Conservation (phyloP, 2,888 invertebrate genomes). For the Drosophila neonasuta region DNA sequence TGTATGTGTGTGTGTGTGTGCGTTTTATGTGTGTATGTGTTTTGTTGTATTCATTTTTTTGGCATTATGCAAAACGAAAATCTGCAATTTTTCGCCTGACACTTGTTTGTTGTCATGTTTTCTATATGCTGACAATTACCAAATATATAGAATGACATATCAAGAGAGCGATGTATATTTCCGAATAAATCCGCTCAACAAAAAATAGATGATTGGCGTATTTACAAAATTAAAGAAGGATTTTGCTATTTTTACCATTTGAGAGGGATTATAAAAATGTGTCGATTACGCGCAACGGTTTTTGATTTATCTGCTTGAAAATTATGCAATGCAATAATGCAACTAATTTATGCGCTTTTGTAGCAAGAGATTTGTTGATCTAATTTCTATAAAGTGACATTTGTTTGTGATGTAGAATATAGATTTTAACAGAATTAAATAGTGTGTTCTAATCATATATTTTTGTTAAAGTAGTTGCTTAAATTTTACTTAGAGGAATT, state of each 20-base stretch:
- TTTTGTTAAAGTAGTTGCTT: too few species aligned
- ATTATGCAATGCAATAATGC: neutral
- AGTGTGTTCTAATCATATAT: too few species aligned
- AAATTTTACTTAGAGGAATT: too few species aligned
- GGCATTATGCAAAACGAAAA: conserved; percentile 72
- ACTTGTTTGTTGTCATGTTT: conserved; percentile 76
- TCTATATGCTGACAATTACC: conserved; percentile 42
- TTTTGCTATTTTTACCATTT: neutral
- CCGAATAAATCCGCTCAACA: conserved; percentile 5
- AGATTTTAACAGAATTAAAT: too few species aligned
- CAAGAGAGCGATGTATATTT: conserved; percentile 9
- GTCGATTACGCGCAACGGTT: neutral
- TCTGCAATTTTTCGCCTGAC: conserved; percentile 69
- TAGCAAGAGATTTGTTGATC: too few species aligned
- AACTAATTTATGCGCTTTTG: neutral
- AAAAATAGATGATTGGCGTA: neutral
- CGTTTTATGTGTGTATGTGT: conserved; percentile 8
- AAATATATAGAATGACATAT: conserved; percentile 19
- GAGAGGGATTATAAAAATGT: neutral
- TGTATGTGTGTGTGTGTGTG: conserved; percentile 21
- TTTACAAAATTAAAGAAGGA: conserved; percentile 1
- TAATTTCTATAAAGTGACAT: too few species aligned
- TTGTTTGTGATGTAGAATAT: too few species aligned
- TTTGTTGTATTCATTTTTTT: conserved; percentile 32
- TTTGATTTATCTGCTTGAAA: neutral